Percentiles rank a stretch among this genome's conserved stretches.
These are phyloP conservation scores for Poeciliopsis retropinna DNA, from an alignment of 2,113 vertebrate genomes.

Conservation along the genomic window DNA sequence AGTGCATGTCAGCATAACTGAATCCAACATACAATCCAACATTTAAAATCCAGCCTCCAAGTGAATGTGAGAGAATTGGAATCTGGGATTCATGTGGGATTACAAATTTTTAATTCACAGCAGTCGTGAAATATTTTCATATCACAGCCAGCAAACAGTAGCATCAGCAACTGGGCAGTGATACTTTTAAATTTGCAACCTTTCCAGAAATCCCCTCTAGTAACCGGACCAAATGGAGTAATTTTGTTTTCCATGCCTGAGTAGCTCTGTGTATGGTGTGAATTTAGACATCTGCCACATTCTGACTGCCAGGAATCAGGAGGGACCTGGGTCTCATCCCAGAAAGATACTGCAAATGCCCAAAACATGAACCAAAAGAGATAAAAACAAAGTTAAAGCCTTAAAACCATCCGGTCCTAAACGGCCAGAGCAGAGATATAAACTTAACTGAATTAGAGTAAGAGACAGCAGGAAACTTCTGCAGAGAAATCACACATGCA, in stretches of 20 bases:
- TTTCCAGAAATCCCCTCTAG: not conserved
- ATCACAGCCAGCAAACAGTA: not conserved
- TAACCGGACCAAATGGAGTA: not conserved
- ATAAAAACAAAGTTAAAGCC: not conserved
- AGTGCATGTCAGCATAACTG: no score
- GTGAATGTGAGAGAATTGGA: not conserved
- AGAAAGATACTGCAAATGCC: not conserved
- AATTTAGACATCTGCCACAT: conserved; percentile 2
- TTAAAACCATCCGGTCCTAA: not conserved
- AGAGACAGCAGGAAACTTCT: no score
- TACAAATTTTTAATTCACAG: not conserved
- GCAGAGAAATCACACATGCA: no score
- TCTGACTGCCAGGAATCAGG: not conserved
- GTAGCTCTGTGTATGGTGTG: not conserved
- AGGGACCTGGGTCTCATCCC: conserved; percentile 4
- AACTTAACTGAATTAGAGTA: no score
- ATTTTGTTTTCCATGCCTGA: not conserved
- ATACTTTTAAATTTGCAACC: not conserved
- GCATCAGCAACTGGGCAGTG: not conserved
- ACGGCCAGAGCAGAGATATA: not conserved
- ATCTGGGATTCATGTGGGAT: not conserved
- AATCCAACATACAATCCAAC: no score
- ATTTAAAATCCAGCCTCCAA: not conserved
- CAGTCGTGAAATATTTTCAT: not conserved
- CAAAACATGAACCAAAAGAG: not conserved